Percentiles rank a stretch among this genome's conserved stretches.
Conservation (phyloP, 1,140 invertebrate genomes). For the Drosophila chauvacae region DNA sequence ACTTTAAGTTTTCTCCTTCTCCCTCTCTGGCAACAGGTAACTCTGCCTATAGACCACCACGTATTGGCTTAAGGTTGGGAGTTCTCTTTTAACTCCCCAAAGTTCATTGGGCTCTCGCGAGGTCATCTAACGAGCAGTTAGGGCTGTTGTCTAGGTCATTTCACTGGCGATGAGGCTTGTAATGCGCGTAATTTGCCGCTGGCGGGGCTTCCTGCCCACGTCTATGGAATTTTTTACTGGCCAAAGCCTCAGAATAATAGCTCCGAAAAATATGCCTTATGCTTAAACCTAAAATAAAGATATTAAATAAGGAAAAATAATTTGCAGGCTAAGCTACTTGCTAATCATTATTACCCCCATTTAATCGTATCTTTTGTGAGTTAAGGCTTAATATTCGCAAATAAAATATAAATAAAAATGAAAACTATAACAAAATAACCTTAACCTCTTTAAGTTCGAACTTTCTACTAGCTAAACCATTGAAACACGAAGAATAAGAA, state of each 20-base stretch:
- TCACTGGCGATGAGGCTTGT: slow-evolving; percentile 57
- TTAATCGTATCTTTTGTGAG: not conserved
- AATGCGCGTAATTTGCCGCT: slow-evolving; percentile 67
- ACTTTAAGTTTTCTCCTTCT: slow-evolving; percentile 25
- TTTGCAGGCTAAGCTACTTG: not conserved
- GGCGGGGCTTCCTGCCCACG: slow-evolving; percentile 21
- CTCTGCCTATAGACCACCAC: slow-evolving; percentile 21
- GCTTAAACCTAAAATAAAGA: not conserved
- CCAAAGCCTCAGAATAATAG: not conserved
- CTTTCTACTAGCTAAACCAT: too few species aligned
- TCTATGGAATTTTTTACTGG: slow-evolving; percentile 34
- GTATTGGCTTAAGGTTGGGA: slow-evolving; percentile 57
- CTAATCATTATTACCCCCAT: not conserved
- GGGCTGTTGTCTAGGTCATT: slow-evolving; percentile 63
- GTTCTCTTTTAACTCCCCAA: slow-evolving; percentile 21
- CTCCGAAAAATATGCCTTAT: not conserved
- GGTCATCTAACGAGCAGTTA: slow-evolving; percentile 63
- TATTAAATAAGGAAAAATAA: not conserved
- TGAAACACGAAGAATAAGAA: not conserved
- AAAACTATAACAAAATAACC: not conserved
- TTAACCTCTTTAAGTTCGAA: not conserved
- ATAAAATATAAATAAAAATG: not conserved
- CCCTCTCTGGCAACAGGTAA: slow-evolving; percentile 62
- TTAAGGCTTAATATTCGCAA: too few species aligned
- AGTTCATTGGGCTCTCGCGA: slow-evolving; percentile 30